A percentile compares a stretch with the other conserved stretches of the same genome.
These are phyloP conservation scores for Apodemia hepburni DNA, from an alignment of 2,888 invertebrate species.

Conservation along the genomic window DNA sequence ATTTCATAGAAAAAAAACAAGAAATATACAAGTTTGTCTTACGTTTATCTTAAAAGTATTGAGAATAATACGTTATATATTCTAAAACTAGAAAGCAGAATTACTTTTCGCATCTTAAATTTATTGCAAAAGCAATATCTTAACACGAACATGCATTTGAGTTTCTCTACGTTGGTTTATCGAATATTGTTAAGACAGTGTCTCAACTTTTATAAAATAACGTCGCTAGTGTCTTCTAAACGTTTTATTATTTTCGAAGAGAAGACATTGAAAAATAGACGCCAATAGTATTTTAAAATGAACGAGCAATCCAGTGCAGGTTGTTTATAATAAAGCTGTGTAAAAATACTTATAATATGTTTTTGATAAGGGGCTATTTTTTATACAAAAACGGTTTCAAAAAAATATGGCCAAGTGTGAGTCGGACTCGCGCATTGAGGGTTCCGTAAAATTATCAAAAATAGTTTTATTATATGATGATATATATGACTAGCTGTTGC, in stretches of 20 bases:
- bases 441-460: no score
- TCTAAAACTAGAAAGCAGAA: background rate
- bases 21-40: no score
- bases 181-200: constrained; percentile 36
- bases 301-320: background rate
- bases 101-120: background rate
- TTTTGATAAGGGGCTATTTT: no score
- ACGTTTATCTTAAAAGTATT: no score
- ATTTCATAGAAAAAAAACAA: no score
- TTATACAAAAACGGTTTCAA: no score
- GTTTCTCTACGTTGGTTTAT: constrained; percentile 46
- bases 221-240: background rate
- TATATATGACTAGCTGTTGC: no score
- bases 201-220: constrained; percentile 13
- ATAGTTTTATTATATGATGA: no score
- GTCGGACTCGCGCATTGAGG: no score
- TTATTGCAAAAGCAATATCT: constrained; percentile 39
- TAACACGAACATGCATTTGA: constrained; percentile 48
- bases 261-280: constrained; percentile 1
- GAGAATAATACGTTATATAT: background rate
- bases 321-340: background rate
- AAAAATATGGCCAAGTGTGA: no score
- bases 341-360: no score
- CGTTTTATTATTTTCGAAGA: background rate
- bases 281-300: background rate